Evolutionary conservation across 2,113 vertebrate species (phyloP), one percentile per base, ranked within the genome.

Genomic region (Cygnus atratus): DNA sequence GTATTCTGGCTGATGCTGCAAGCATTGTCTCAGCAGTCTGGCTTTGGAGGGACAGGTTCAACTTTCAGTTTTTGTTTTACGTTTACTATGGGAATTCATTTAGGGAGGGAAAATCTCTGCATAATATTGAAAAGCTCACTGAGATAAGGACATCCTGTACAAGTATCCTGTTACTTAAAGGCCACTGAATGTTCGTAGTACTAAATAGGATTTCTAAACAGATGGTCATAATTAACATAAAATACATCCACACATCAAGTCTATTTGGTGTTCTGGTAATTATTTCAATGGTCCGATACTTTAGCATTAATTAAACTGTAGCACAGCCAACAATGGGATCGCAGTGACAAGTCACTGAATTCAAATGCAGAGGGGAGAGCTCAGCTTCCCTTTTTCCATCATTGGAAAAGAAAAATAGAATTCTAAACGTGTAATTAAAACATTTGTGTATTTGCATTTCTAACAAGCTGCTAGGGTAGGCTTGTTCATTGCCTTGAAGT

Each of bases 191-290:
- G 71, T 67, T 94, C 95, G n/a, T 78, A 61, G 43, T 67, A 43
- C 92, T 88, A 95, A 96, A 95, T 94, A 92, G 86, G 55, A 89
- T 97, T 97, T 84, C 81, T 83, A 87, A 95, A 96, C 87, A 97
- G 95, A 96, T 97, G 90, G 87, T 73, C 52, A 70, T 96, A 92
- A 95, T 96, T 95, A 96, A 95, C 94, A 90, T 94, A 93, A 96
- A 95, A 96, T 92, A 59, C 68, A 90, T 94, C 46, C 57, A 91
- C 72, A 92, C 86, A 95, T 87, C 81, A 63, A 86, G 48, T 81
- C 85, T 95, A 3, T 94, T 95, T 95, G 65, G 63, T 74, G 84
- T 95, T 95, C 92, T 95, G 48, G 67, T 97, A 96, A 96, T 88
- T 92, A 91, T 88, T 95, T 91, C 88, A 93, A 39, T 71, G 61